Conservation (phyloP, 2,797 vertebrate genomes). For the Brachyrhaphis roseni region DNA sequence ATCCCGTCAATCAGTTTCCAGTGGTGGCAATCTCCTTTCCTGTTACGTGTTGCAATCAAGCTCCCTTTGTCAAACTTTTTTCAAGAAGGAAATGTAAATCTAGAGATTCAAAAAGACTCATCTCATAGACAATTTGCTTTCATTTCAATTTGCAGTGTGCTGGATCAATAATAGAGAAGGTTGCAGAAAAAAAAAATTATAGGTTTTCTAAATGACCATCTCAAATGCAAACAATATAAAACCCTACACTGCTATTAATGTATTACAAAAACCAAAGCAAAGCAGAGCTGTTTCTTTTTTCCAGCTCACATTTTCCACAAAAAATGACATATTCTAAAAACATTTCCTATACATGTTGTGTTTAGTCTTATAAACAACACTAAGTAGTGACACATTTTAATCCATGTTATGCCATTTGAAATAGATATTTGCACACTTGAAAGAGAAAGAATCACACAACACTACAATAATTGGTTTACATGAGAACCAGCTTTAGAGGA, state of each 20-base stretch:
- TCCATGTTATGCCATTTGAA: background rate
- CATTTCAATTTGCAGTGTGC: background rate
- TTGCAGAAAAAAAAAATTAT: background rate
- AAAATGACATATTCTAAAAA: background rate
- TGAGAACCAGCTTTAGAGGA: background rate
- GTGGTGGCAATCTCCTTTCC: conserved; percentile 5
- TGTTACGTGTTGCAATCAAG: conserved; percentile 15
- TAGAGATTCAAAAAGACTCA: conserved; percentile 6
- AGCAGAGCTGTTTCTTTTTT: background rate
- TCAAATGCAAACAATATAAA: background rate
- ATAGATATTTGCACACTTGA: background rate
- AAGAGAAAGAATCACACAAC: background rate
- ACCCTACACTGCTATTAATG: background rate
- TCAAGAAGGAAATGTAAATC: conserved; percentile 16
- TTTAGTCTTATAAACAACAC: background rate
- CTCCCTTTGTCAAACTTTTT: conserved; percentile 1
- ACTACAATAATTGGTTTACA: background rate
- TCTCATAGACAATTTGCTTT: background rate
- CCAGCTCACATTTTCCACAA: background rate
- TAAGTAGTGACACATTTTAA: background rate
- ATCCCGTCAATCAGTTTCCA: conserved; percentile 27
- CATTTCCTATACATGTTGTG: background rate
- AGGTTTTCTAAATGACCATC: background rate
- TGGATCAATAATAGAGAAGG: background rate
- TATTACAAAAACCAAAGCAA: background rate